Conservation (phyloP, 2,113 vertebrate species). For the Meles meles region DNA sequence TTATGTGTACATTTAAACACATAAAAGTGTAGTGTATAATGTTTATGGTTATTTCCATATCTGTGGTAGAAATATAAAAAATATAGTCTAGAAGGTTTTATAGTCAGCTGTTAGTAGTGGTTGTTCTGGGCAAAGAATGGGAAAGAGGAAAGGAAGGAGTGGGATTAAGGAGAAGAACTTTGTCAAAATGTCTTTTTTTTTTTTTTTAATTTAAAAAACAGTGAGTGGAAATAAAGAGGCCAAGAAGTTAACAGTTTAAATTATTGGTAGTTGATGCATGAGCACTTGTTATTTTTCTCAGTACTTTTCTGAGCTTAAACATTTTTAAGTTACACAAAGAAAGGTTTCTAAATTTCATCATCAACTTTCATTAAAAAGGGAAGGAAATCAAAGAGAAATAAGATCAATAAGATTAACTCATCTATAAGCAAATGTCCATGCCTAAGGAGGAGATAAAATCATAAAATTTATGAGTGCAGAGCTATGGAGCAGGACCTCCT, state of each 20-base stretch:
- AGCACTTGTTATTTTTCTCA: not conserved
- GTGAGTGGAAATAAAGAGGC: not conserved
- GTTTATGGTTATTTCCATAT: not conserved
- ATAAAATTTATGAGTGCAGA: not conserved
- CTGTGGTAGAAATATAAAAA: not conserved
- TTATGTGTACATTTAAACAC: not conserved
- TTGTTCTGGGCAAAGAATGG: not conserved
- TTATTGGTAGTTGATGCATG: not conserved
- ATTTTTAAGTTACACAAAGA: not conserved
- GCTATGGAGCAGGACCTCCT: not conserved
- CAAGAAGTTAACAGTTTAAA: not conserved
- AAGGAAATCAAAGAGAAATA: not conserved
- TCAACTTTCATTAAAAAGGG: not conserved
- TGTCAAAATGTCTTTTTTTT: not conserved
- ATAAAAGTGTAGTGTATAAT: not conserved
- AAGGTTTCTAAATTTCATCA: conserved; percentile 4
- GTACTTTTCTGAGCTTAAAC: not conserved
- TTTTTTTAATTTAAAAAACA: not conserved
- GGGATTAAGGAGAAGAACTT: not conserved
- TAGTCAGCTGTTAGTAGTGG: not conserved
- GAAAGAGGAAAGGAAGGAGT: not conserved
- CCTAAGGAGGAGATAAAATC: not conserved
- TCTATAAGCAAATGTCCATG: not conserved
- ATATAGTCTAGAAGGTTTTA: not conserved
- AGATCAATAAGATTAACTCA: not conserved